Conservation (phyloP, 2,888 invertebrate species). For the Trisateles emortualis region DNA sequence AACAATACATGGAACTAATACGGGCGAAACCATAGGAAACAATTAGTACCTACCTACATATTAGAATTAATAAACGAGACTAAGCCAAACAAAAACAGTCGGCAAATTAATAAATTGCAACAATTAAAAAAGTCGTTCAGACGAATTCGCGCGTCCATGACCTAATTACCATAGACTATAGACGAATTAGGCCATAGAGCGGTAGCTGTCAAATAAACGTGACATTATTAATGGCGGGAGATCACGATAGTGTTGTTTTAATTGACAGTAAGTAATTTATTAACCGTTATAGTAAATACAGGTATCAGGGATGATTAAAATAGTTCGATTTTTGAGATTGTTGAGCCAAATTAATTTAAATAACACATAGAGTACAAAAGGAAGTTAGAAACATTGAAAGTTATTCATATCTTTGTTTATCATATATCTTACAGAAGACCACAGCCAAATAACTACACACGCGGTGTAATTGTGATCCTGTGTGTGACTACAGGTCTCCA, state of each 20-base stretch:
- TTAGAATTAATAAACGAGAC: not conserved
- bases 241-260: slow-evolving; percentile 16
- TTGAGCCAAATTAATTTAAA: no score
- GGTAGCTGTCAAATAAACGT: slow-evolving; percentile 14
- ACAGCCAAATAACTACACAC: no score
- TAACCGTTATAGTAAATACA: not conserved
- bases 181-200: slow-evolving; percentile 17
- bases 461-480: no score
- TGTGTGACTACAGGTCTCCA: no score
- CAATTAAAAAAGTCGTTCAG: slow-evolving; percentile 43
- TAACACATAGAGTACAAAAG: no score
- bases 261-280: slow-evolving; percentile 23
- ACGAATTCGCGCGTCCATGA: slow-evolving; percentile 44
- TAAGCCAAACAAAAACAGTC: slow-evolving; percentile 13
- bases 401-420: no score
- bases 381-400: no score
- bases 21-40: no score
- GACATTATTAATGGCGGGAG: slow-evolving; percentile 15
- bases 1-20: no score
- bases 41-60: not conserved
- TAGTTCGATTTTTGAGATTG: no score
- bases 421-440: no score
- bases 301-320: no score
- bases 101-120: slow-evolving; percentile 32
- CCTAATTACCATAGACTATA: slow-evolving; percentile 36